A percentile compares a stretch with the other conserved stretches of the same genome.
Evolutionary conservation across 2,888 invertebrate species (phyloP).

Genomic region (Rotaria magnacalcarata): DNA sequence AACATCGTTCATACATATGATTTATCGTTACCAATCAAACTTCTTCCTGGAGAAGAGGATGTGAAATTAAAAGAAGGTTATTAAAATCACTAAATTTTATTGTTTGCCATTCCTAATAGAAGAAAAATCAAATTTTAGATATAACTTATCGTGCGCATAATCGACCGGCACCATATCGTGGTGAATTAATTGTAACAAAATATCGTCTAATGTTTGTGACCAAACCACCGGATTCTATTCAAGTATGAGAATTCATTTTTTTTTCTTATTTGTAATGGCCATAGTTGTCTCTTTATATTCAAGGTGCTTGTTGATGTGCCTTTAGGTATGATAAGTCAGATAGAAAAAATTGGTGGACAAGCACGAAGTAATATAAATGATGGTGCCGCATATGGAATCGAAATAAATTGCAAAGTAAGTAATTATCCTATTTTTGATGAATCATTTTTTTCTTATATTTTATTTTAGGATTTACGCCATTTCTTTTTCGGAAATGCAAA

Average conservation of each 20-base stretch:
- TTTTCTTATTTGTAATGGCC: neutral
- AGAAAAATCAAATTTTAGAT: neutral
- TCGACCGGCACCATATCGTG: neutral
- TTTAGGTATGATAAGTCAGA: conserved; percentile 42
- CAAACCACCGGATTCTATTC: neutral
- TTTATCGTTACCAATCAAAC: neutral
- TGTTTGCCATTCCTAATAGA: neutral
- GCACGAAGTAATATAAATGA: conserved; percentile 34
- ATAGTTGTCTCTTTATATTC: neutral
- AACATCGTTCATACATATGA: neutral
- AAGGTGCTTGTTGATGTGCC: conserved; percentile 41
- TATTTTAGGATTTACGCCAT: conserved; percentile 1
- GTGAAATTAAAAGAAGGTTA: conserved; percentile 2
- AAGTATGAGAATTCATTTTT: neutral
- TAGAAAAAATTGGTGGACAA: conserved; percentile 45
- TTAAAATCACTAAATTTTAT: neutral
- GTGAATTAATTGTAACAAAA: conserved; percentile 22
- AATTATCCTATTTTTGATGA: neutral
- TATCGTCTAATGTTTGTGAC: conserved; percentile 8
- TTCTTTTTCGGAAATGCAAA: neutral
- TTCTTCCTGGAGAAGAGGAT: neutral
- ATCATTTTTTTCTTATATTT: neutral
- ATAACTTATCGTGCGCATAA: neutral
- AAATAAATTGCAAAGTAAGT: conserved; percentile 42
- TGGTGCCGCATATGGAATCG: conserved; percentile 41